Base-by-base conservation (phyloP, 2,888 invertebrate genomes). In the Trichogramma dendrolimi region DNA sequence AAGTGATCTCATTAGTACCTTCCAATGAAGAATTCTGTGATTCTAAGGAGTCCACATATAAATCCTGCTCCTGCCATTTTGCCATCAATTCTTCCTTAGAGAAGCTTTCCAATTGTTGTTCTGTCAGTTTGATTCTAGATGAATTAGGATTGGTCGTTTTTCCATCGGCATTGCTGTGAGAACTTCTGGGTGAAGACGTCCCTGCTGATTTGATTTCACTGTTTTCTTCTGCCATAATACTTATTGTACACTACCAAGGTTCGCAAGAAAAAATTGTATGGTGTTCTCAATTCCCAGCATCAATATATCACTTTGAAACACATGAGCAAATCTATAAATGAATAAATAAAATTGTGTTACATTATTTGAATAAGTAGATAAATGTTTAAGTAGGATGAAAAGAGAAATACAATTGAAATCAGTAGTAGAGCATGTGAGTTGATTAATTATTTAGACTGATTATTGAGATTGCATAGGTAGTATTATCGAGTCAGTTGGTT, bases 51-150 rank as follows among this genome's bases (percentile, higher is more conserved):
- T 88, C 86, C 81, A 90, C 84, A 83, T 88, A 90, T 77, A 83
- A 84, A 81, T 90, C 89, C 85, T 90, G 89, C 79, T 85, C 85
- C 80, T 83, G 84, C 90, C 90, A 90, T 75, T 86, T 85, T 79
- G 84, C 82, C 72, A 85, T 83, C 78, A 89, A 84, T 73, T 88
- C 86, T 71, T 86, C 85, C 74, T 83, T 82, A 70, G 84, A 83
- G 70, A 87, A 82, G 73, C 82, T 82, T 74, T 86, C 85, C 76
- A 87, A 80, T 75, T 88, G 88, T 71, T 84, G 83, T 67, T 87
- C 84, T 72, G 84, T 83, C 78, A 89, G 81, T 73, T 84, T 81
- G 76, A 87, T 83, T 66, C 79, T 80, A 51, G 76, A 76, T 70
- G 84, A 80, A 71, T 82, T 81, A 68, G 84, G 81, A 80, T 84